A percentile compares a stretch with the other conserved stretches of the same genome.
Evolutionary conservation across 2,888 invertebrate genomes (phyloP).

Genomic region (Cotesia congregata): DNA sequence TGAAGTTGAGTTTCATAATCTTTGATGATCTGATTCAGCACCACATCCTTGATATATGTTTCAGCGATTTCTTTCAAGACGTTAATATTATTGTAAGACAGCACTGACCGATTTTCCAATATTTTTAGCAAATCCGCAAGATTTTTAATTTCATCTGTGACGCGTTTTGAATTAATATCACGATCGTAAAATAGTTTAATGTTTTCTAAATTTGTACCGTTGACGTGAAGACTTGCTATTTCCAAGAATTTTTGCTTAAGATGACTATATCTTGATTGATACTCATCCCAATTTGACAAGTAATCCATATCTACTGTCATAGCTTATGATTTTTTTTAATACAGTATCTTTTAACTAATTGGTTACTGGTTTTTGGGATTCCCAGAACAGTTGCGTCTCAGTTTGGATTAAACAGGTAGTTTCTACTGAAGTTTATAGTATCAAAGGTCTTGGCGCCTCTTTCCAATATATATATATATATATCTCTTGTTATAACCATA

Average conservation of each 20-base stretch:
- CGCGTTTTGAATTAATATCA: slow-evolving; percentile 55
- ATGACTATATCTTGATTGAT: slow-evolving; percentile 34
- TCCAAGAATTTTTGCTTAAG: slow-evolving; percentile 38
- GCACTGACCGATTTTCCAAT: slow-evolving; percentile 57
- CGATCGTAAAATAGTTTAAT: slow-evolving; percentile 53
- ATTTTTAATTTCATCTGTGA: slow-evolving; percentile 51
- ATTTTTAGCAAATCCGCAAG: slow-evolving; percentile 53
- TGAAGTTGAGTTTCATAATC: slow-evolving; percentile 51
- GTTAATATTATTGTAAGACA: slow-evolving; percentile 52
- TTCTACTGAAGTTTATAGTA: background rate
- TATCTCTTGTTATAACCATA: no score
- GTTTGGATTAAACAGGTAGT: background rate
- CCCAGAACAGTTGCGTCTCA: background rate
- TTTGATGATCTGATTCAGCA: slow-evolving; percentile 45
- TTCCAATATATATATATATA: no score
- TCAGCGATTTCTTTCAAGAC: slow-evolving; percentile 54
- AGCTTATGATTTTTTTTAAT: background rate
- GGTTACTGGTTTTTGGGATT: background rate
- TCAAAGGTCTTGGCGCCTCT: background rate
- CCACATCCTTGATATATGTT: slow-evolving; percentile 45
- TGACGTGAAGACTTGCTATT: slow-evolving; percentile 30
- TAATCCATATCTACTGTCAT: slow-evolving; percentile 43
- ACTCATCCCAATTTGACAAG: slow-evolving; percentile 20
- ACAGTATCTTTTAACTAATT: background rate
- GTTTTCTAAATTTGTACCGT: slow-evolving; percentile 13